phyloP scores from a whole-genome alignment of 2,797 vertebrate genomes.

The Coreius guichenoti region DNA sequence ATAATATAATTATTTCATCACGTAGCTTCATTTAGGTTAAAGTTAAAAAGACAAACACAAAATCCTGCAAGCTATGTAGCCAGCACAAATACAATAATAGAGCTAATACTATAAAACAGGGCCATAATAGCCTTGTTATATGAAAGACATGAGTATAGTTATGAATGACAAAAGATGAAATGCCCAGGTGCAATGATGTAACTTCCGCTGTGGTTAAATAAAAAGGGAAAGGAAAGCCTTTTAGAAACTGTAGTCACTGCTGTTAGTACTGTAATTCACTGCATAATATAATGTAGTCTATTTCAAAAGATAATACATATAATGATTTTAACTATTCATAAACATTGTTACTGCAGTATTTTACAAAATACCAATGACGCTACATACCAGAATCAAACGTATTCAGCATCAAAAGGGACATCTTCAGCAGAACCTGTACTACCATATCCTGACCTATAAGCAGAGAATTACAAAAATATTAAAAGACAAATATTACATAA shows the following conservation, averaged over 20 bases:
- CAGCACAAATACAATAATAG: neutral
- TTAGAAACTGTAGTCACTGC: neutral
- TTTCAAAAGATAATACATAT: neutral
- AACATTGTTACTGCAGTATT: neutral
- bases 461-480: neutral
- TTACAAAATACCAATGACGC: neutral
- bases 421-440: fast-evolving
- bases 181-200: neutral
- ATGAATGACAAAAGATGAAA: neutral
- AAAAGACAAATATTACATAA: neutral
- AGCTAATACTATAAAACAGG: neutral
- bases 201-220: neutral
- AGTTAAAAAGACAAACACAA: neutral
- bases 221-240: neutral
- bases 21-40: neutral
- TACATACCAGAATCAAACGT: neutral
- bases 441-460: neutral
- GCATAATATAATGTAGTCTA: neutral
- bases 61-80: neutral
- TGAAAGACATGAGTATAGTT: neutral
- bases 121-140: too few relatives aligned
- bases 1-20: neutral
- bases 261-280: neutral
- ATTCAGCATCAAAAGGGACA: too few relatives aligned
- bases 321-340: neutral